These are phyloP conservation scores for Neopelma chrysocephalum DNA, from an alignment of 2,797 vertebrate species.

Conservation along the genomic window DNA sequence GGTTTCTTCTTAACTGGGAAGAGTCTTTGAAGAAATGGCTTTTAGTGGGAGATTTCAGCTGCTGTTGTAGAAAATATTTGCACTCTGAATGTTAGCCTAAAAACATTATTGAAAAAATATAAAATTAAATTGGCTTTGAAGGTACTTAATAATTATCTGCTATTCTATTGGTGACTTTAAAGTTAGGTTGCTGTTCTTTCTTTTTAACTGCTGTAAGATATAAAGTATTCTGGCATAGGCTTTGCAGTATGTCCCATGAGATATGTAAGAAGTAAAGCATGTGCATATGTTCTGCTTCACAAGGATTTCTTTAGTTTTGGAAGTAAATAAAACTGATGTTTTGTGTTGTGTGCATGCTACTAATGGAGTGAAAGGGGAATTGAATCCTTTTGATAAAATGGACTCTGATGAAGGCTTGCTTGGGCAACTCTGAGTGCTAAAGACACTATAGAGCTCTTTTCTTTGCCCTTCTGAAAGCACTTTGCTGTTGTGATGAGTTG, in stretches of 20 bases:
- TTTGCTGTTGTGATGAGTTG: not conserved
- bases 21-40: not conserved
- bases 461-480: not conserved
- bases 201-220: not conserved
- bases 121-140: not conserved
- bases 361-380: not conserved
- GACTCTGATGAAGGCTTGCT: not conserved
- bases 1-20: not conserved
- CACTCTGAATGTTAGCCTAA: not conserved
- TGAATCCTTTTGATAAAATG: not conserved
- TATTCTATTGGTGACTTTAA: not conserved
- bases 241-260: not conserved
- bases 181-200: not conserved
- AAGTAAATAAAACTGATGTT: not conserved
- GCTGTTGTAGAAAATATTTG: not conserved
- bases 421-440: not conserved
- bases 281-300: not conserved
- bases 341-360: rapidly evolving
- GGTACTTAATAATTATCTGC: not conserved
- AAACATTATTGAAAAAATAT: not conserved
- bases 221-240: not conserved
- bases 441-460: not conserved
- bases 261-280: not conserved
- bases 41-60: not conserved
- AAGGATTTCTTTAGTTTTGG: not conserved